These are phyloP conservation scores for Drosophila pegasa DNA, from an alignment of 2,888 invertebrate species.

Conservation along the genomic window DNA sequence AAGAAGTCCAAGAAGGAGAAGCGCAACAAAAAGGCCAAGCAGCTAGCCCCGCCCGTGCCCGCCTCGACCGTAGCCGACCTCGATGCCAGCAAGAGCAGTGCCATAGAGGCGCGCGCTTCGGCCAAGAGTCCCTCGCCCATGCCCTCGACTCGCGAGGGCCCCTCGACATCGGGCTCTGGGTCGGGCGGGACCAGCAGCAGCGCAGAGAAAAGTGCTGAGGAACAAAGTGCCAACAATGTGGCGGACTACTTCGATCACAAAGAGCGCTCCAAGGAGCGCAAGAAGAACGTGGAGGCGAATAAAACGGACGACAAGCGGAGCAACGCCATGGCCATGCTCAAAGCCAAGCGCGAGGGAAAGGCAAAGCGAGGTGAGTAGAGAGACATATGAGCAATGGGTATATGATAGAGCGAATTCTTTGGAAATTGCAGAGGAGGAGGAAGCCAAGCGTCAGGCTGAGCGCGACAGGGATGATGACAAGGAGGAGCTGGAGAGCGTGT, in stretches of 20 bases:
- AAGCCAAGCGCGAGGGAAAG: slow-evolving; percentile 96
- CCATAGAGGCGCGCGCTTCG: slow-evolving; percentile 33
- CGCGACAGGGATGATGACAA: slow-evolving; percentile 86
- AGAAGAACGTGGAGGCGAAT: slow-evolving; percentile 95
- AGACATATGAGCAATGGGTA: background rate
- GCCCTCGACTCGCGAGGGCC: slow-evolving; percentile 42
- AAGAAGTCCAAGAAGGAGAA: slow-evolving; percentile 83
- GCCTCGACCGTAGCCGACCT: slow-evolving; percentile 20
- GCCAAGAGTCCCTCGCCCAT: slow-evolving; percentile 62
- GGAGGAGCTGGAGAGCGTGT: slow-evolving; percentile 85
- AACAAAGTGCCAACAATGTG: slow-evolving; percentile 57
- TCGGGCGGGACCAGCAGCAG: slow-evolving; percentile 48
- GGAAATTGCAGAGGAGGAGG: slow-evolving; percentile 86
- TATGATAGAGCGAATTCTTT: background rate
- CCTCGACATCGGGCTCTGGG: slow-evolving; percentile 58
- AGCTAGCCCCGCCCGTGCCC: slow-evolving; percentile 36
- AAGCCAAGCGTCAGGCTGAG: slow-evolving; percentile 87
- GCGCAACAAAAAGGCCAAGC: slow-evolving; percentile 44
- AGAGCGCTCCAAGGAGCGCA: slow-evolving; percentile 92
- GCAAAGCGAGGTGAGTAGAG: slow-evolving; percentile 87
- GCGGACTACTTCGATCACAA: slow-evolving; percentile 88
- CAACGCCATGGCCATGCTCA: slow-evolving; percentile 96
- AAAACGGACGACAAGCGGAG: slow-evolving; percentile 94
- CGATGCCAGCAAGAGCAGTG: slow-evolving; percentile 38
- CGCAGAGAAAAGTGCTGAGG: slow-evolving; percentile 53